These are phyloP conservation scores for Calypte anna DNA, from an alignment of 2,113 vertebrate genomes.

Conservation along the genomic window DNA sequence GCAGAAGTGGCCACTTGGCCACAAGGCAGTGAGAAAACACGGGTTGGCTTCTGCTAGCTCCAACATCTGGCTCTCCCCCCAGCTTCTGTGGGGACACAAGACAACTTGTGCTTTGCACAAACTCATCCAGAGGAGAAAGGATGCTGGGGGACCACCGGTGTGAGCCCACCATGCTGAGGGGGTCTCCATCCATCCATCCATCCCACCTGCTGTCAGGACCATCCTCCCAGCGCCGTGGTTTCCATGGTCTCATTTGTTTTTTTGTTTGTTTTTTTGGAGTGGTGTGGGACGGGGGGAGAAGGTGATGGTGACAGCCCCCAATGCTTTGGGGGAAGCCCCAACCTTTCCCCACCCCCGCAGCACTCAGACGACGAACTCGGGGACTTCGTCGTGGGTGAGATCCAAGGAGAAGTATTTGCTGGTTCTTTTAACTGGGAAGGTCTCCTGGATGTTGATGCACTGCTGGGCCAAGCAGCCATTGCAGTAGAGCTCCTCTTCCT, in stretches of 20 bases:
- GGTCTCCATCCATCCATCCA: neutral
- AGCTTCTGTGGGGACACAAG: neutral
- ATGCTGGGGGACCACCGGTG: neutral
- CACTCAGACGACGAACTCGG: slow-evolving; percentile 94
- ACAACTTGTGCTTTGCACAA: neutral
- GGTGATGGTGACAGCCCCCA: rapidly evolving
- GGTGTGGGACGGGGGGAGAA: neutral
- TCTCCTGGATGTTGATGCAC: slow-evolving; percentile 83
- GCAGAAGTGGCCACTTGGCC: neutral
- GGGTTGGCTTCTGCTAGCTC: neutral
- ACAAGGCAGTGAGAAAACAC: neutral
- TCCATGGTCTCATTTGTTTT: neutral
- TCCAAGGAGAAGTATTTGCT: slow-evolving; percentile 99
- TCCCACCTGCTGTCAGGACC: neutral
- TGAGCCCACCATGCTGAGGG: neutral
- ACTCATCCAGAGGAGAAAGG: neutral
- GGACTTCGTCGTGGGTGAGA: slow-evolving; percentile 91
- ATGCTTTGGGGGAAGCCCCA: neutral
- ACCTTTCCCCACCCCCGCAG: rapidly evolving
- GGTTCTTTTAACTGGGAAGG: slow-evolving; percentile 92
- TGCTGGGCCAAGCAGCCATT: slow-evolving; percentile 87
- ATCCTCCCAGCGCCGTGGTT: slow-evolving; percentile 33
- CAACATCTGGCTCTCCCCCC: neutral
- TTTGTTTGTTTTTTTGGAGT: neutral
- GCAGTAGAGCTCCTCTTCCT: slow-evolving; percentile 84